Evolutionary conservation across 2,113 vertebrate species (phyloP).

Genomic region (Atractosteus spatula): DNA sequence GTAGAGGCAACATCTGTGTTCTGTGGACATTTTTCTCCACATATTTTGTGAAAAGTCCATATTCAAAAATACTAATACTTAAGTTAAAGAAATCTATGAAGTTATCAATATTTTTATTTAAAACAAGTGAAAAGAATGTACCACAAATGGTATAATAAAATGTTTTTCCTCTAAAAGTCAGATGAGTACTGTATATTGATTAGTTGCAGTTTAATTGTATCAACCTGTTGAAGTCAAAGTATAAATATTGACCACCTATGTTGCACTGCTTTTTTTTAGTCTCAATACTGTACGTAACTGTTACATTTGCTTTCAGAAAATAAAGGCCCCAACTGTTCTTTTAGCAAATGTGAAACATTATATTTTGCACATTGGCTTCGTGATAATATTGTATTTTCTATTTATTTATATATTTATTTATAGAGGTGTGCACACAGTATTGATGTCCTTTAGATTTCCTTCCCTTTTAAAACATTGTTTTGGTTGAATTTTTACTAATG

Average conservation of each 20-base stretch:
- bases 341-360: constrained; percentile 19
- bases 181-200: constrained; percentile 66
- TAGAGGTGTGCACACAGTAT: constrained; percentile 1
- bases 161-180: constrained; percentile 62
- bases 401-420: constrained; percentile 38
- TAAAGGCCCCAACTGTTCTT: constrained; percentile 30
- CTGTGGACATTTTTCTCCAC: constrained; percentile 40
- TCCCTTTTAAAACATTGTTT: too few relatives aligned
- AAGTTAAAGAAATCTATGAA: constrained; percentile 70
- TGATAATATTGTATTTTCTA: background rate
- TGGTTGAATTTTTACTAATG: too few relatives aligned
- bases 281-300: constrained; percentile 20
- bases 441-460: too few relatives aligned
- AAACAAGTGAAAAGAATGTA: constrained; percentile 74
- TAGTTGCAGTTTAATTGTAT: constrained; percentile 62
- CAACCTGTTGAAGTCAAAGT: constrained; percentile 63
- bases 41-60: constrained; percentile 60
- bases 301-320: constrained; percentile 26
- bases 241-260: constrained; percentile 58
- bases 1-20: constrained; percentile 49
- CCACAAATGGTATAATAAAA: constrained; percentile 72
- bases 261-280: constrained; percentile 52
- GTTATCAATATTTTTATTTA: constrained; percentile 22
- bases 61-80: constrained; percentile 62
- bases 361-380: constrained; percentile 8